These are phyloP conservation scores for Phoxinus dragarum DNA, from an alignment of 2,797 vertebrate species.

Conservation along the genomic window DNA sequence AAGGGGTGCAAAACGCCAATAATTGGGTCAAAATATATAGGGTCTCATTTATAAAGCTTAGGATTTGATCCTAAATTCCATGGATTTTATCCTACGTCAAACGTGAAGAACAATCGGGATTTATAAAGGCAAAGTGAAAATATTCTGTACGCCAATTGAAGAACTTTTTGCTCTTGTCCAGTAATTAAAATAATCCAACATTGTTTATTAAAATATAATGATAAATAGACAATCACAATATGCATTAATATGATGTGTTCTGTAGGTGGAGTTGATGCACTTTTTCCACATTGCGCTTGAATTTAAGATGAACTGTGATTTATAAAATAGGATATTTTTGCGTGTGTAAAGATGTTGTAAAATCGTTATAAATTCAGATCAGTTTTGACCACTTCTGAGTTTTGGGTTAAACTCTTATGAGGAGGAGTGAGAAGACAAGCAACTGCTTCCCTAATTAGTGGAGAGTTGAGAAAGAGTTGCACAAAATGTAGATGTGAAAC, in stretches of 20 bases:
- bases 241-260: neutral
- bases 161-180: neutral
- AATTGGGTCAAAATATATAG: neutral
- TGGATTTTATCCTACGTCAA: neutral
- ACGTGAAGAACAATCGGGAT: neutral
- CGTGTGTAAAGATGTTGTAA: neutral
- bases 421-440: constrained; percentile 19
- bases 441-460: constrained; percentile 51
- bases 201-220: neutral
- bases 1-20: neutral
- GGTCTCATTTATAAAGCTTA: neutral
- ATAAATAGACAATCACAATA: neutral
- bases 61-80: neutral
- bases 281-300: neutral
- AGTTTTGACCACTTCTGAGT: constrained; percentile 42
- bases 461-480: constrained; percentile 37
- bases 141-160: neutral
- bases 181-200: neutral
- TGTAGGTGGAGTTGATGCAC: neutral
- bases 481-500: constrained; percentile 33
- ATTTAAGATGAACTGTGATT: neutral
- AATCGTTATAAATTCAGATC: neutral
- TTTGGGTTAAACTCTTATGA: constrained; percentile 28
- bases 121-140: neutral
- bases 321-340: neutral